A percentile compares a stretch with the other conserved stretches of the same genome.
Evolutionary conservation across 2,113 vertebrate species (phyloP).

Genomic region (Entosphenus tridentatus): DNA sequence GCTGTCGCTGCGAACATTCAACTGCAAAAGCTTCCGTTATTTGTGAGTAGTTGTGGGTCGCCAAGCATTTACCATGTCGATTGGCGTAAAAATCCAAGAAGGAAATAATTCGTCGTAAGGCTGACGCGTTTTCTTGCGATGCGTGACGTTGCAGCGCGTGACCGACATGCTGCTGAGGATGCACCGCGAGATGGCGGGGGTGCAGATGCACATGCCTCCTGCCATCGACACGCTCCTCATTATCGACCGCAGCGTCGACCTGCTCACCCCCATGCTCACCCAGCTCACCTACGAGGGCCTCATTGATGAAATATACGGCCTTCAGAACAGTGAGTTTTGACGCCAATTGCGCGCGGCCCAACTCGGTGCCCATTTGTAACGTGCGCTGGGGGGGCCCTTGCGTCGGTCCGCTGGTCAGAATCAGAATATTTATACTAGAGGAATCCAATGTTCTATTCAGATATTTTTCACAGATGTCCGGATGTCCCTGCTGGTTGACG

Average conservation of each 20-base stretch:
- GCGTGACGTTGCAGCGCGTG: slow-evolving; percentile 38
- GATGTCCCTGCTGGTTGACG: too few species aligned
- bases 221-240: slow-evolving; percentile 73
- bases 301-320: slow-evolving; percentile 83
- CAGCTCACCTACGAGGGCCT: slow-evolving; percentile 92
- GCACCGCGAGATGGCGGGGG: slow-evolving; percentile 82
- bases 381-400: background rate
- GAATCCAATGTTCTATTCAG: background rate
- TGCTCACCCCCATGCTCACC: slow-evolving; percentile 66
- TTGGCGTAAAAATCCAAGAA: background rate
- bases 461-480: background rate
- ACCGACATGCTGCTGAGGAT: slow-evolving; percentile 98
- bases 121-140: slow-evolving; percentile 9
- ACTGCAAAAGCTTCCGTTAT: background rate
- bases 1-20: too few species aligned
- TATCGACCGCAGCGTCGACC: slow-evolving; percentile 71
- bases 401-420: too few species aligned
- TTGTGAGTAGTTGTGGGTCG: too few species aligned
- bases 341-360: accelerated
- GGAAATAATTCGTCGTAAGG: background rate
- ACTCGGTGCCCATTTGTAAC: background rate
- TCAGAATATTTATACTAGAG: too few species aligned
- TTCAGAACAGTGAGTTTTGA: slow-evolving; percentile 57
- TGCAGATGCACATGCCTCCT: slow-evolving; percentile 60
- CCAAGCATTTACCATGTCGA: too few species aligned